A percentile compares a stretch with the other conserved stretches of the same genome.
These are phyloP conservation scores for Clepsis dumicolana DNA, from an alignment of 2,888 invertebrate species.

Conservation along the genomic window DNA sequence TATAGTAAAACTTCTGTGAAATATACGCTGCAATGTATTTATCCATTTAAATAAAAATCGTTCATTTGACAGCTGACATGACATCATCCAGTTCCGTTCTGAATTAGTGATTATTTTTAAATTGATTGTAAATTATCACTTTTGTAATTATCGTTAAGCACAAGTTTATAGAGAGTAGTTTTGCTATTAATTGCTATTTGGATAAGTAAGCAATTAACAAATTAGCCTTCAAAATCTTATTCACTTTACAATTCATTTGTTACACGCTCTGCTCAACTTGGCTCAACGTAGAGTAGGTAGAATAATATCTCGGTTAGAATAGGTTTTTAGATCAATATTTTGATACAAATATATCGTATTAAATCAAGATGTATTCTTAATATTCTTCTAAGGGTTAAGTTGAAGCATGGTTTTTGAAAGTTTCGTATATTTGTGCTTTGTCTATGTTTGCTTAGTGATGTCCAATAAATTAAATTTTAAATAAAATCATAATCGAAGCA, in stretches of 20 bases:
- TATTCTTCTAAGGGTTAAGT: neutral
- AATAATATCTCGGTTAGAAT: too few species aligned
- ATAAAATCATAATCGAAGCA: neutral
- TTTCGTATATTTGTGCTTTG: neutral
- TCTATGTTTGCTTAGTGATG: neutral
- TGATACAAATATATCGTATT: too few species aligned
- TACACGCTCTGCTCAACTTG: too few species aligned
- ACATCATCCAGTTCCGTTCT: slow-evolving; percentile 13
- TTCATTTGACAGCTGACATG: neutral
- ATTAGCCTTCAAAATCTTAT: too few species aligned
- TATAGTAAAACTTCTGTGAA: neutral
- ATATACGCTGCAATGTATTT: slow-evolving; percentile 16
- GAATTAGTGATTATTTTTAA: neutral
- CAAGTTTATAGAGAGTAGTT: neutral
- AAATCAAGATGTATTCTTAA: neutral
- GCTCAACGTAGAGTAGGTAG: too few species aligned
- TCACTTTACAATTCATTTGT: too few species aligned
- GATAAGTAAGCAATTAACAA: neutral
- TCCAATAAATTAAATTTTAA: neutral
- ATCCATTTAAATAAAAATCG: too few species aligned
- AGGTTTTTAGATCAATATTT: too few species aligned
- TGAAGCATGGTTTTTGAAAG: neutral
- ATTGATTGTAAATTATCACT: neutral
- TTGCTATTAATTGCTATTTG: neutral
- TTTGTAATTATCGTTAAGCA: neutral